phyloP scores from a whole-genome alignment of 1,140 invertebrate species.

The Macrosteles quadrilineatus region DNA sequence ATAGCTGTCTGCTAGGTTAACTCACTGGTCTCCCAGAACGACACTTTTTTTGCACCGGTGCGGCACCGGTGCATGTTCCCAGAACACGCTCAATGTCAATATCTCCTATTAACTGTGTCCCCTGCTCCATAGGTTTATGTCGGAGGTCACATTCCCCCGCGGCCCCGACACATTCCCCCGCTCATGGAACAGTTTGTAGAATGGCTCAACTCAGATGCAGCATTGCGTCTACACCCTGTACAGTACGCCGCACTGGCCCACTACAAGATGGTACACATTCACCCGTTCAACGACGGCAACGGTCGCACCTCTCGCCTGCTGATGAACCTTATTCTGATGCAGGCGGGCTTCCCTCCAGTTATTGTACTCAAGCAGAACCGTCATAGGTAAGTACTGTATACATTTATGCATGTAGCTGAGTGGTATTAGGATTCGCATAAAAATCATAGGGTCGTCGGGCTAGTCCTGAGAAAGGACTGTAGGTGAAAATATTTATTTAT shows the following conservation, averaged over 20 bases:
- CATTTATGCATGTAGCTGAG: too few relatives aligned
- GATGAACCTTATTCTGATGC: conserved; percentile 98
- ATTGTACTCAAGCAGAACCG: conserved; percentile 92
- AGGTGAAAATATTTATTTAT: background rate
- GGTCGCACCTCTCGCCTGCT: conserved; percentile 90
- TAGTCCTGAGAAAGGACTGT: background rate
- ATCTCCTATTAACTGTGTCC: too few relatives aligned
- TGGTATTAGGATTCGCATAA: too few relatives aligned
- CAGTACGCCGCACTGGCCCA: conserved; percentile 93
- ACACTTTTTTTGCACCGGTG: too few relatives aligned
- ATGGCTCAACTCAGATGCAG: conserved; percentile 89
- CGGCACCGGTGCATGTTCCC: too few relatives aligned
- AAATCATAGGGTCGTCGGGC: background rate
- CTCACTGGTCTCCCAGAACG: too few relatives aligned
- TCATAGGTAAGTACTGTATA: conserved; percentile 42
- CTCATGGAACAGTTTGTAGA: conserved; percentile 84
- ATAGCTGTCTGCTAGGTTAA: too few relatives aligned
- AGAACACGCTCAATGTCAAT: too few relatives aligned
- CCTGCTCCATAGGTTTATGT: conserved; percentile 66
- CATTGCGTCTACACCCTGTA: conserved; percentile 81
- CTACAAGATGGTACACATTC: conserved; percentile 95
- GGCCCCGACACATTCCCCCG: conserved; percentile 72
- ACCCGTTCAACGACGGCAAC: conserved; percentile 93
- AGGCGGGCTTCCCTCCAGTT: conserved; percentile 95
- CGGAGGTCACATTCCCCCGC: conserved; percentile 86